Conservation (phyloP, 2,113 vertebrate genomes). For the Ornithorhynchus anatinus region DNA sequence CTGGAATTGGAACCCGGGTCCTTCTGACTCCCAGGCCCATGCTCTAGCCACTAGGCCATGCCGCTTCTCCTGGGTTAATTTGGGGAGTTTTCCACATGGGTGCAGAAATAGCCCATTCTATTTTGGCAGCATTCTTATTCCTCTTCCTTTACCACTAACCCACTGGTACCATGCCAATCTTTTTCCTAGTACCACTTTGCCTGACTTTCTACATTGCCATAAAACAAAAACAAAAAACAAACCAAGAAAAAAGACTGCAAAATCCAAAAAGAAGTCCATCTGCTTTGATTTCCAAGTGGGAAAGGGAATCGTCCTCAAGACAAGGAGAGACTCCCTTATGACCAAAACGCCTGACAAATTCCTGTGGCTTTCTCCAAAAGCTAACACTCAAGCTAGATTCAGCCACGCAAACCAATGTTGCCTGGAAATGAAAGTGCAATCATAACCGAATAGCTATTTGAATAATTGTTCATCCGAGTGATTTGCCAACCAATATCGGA, state of each 20-base stretch:
- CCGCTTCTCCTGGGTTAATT: slow-evolving; percentile 38
- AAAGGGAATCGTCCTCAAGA: slow-evolving; percentile 67
- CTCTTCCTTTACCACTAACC: background rate
- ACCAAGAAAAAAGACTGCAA: slow-evolving; percentile 8
- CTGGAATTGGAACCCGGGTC: too few species aligned
- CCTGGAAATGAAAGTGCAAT: slow-evolving; percentile 84
- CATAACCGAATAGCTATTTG: slow-evolving; percentile 82
- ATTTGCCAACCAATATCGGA: slow-evolving; percentile 76
- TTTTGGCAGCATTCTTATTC: accelerated
- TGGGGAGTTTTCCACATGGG: background rate
- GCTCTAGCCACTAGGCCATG: too few species aligned
- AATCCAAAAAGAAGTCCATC: slow-evolving; percentile 41
- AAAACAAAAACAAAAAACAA: slow-evolving; percentile 20
- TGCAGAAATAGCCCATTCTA: too few species aligned
- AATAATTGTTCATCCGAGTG: slow-evolving; percentile 77
- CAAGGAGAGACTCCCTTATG: slow-evolving; percentile 67
- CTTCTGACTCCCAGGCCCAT: too few species aligned
- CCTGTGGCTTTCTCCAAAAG: slow-evolving; percentile 85
- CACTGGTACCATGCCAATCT: accelerated
- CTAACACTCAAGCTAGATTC: slow-evolving; percentile 65
- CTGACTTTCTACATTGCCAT: background rate
- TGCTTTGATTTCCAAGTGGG: slow-evolving; percentile 58
- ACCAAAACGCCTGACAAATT: slow-evolving; percentile 79
- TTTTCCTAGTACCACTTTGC: background rate
- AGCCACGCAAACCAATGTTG: slow-evolving; percentile 67